Percentiles rank a stretch among this genome's conserved stretches.
Conservation (phyloP, 2,113 vertebrate genomes). For the Coreoperca whiteheadi region DNA sequence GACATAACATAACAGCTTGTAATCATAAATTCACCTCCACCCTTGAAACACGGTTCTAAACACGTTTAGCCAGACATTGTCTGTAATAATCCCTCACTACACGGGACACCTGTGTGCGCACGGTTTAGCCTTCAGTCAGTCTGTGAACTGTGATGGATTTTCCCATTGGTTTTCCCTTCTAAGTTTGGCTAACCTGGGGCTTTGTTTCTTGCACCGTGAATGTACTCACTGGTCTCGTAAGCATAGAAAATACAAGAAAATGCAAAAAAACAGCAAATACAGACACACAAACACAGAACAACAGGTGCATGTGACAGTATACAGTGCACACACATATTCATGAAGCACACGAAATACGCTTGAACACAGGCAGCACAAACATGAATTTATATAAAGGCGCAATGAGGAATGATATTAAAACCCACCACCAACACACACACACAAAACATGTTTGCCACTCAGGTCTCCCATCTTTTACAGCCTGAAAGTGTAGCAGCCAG, state of each 20-base stretch:
- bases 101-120: too few relatives aligned
- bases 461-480: conserved; percentile 61
- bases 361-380: conserved; percentile 15
- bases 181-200: not conserved
- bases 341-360: not conserved
- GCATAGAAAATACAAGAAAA: not conserved
- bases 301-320: conserved; percentile 7
- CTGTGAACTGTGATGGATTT: too few relatives aligned
- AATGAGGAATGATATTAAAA: conserved; percentile 20
- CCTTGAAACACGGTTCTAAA: too few relatives aligned
- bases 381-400: conserved; percentile 33
- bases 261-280: not conserved
- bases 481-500: conserved; percentile 65
- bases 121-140: too few relatives aligned
- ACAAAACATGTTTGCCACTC: conserved; percentile 35
- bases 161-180: too few relatives aligned
- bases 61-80: too few relatives aligned
- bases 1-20: too few relatives aligned
- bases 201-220: not conserved
- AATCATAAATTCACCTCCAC: too few relatives aligned
- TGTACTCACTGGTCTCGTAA: not conserved
- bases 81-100: too few relatives aligned
- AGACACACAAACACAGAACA: not conserved
- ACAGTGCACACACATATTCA: not conserved
- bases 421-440: not conserved